Evolutionary conservation across 2,888 invertebrate species (phyloP), one percentile per base, ranked within the genome.

Genomic region (Beris chalybata): DNA sequence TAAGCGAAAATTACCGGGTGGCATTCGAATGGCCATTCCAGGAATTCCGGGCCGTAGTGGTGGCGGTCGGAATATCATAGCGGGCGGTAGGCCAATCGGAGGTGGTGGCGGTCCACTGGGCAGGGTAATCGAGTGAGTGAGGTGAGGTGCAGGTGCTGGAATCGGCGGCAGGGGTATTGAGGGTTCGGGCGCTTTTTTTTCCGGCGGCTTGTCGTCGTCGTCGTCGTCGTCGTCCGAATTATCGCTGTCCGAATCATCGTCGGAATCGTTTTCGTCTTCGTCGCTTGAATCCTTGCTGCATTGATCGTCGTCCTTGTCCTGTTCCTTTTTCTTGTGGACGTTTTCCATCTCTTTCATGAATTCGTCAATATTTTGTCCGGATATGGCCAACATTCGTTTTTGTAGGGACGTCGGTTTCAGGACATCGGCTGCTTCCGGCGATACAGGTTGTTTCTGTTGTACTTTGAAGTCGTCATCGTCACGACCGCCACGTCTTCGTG

Each of bases 291-390:
- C 71, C 22, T 58, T 53, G 44, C 64, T 61, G 15, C 71, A 70
- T 9, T 66, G 74, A 76, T 75, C 73, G 74, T 79, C 53, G 76
- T 71, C 69, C 77, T 73, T 75, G 82, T 84, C 81, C 75, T 87
- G 87, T 75, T 88, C 91, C 69, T 88, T 85, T 77, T 90, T 91
- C 75, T 87, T 88, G 72, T 91, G 91, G 0, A 90, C 92, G 69
- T 89, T 90, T 80, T 93, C 93, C 92, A 92, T 93, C 83, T 94
- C 94, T 75, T 92, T 90, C 92, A 94, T 93, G 73, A 94, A 94
- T 70, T 92, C 91, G 73, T 95, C 95, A 22, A 95, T 91, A 75
- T 94, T 93, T 81, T 95, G 94, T 1, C 94, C 93, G 11, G 93
- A 92, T 74, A 93, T 85, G n/a, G 89, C 90, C 74, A 93, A 82